Percentiles rank a stretch among this genome's conserved stretches.
Conservation (phyloP, 2,797 vertebrate species). For the Poecilia gillii region DNA sequence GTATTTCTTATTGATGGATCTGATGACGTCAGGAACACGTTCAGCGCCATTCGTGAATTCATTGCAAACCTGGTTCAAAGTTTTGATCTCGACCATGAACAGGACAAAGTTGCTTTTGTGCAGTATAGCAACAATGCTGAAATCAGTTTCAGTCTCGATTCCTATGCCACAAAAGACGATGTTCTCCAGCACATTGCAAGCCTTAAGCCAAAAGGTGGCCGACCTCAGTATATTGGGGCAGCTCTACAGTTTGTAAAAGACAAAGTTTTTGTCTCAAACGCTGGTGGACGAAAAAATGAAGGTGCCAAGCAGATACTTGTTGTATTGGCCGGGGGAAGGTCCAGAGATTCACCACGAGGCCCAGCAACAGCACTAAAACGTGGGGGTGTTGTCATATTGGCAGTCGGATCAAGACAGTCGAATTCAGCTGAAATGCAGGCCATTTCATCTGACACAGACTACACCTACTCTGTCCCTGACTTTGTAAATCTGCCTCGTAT, state of each 20-base stretch:
- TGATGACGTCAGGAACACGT: constrained; percentile 75
- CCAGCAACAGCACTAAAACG: constrained; percentile 72
- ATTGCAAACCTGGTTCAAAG: constrained; percentile 66
- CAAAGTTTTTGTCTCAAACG: constrained; percentile 66
- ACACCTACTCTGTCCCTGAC: constrained; percentile 67
- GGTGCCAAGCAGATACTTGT: constrained; percentile 75
- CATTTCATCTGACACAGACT: constrained; percentile 66
- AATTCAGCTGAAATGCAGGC: constrained; percentile 71
- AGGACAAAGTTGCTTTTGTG: constrained; percentile 79
- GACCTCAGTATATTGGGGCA: constrained; percentile 75
- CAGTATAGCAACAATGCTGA: constrained; percentile 79
- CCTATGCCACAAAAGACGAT: constrained; percentile 66
- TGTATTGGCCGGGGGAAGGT: constrained; percentile 74
- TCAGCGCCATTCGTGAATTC: constrained; percentile 74
- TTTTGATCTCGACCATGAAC: constrained; percentile 71
- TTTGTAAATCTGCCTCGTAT: constrained; percentile 69
- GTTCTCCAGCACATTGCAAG: constrained; percentile 62
- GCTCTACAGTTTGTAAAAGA: constrained; percentile 78
- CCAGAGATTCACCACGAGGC: constrained; percentile 76
- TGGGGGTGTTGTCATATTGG: constrained; percentile 70
- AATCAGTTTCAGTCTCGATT: constrained; percentile 72
- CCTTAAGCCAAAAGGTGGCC: constrained; percentile 78
- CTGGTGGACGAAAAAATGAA: constrained; percentile 60
- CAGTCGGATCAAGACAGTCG: constrained; percentile 72
- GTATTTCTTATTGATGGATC: constrained; percentile 85